Conservation (phyloP, 1,140 invertebrate species). For the Trichomalopsis sarcophagae region DNA sequence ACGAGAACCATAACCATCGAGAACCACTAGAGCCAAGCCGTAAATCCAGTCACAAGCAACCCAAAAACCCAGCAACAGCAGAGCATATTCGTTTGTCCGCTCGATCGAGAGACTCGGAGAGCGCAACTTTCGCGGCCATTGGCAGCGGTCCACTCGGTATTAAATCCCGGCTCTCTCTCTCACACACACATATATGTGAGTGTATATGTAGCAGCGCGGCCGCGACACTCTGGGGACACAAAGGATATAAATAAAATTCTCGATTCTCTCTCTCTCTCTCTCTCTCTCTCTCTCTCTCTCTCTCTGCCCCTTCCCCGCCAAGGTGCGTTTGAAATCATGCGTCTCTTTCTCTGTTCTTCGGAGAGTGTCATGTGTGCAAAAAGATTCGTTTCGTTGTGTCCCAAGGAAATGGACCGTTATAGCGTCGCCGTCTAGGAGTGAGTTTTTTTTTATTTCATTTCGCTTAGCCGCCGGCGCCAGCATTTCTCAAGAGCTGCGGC, state of each 20-base stretch:
- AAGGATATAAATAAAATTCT: constrained; percentile 39
- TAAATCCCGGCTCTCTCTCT: not conserved
- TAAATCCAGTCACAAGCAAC: not conserved
- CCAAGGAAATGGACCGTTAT: constrained; percentile 7
- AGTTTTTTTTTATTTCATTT: not conserved
- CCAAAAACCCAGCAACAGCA: not conserved
- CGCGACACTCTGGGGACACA: not conserved
- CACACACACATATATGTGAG: not conserved
- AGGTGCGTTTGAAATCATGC: not conserved
- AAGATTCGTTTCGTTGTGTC: constrained; percentile 17
- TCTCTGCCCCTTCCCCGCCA: no score
- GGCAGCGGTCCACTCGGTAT: constrained; percentile 32
- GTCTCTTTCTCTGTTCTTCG: not conserved
- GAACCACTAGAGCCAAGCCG: not conserved
- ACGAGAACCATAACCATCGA: not conserved
- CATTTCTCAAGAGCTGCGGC: no score
- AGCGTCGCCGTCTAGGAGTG: not conserved
- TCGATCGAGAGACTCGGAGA: not conserved
- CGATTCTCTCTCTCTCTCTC: not conserved
- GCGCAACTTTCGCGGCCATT: not conserved
- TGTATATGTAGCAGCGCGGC: not conserved
- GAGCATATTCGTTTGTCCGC: not conserved
- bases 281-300: no score
- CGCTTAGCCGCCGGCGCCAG: not conserved
- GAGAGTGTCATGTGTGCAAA: constrained; percentile 28